Conservation (phyloP, 2,113 vertebrate genomes). For the Equus przewalskii region DNA sequence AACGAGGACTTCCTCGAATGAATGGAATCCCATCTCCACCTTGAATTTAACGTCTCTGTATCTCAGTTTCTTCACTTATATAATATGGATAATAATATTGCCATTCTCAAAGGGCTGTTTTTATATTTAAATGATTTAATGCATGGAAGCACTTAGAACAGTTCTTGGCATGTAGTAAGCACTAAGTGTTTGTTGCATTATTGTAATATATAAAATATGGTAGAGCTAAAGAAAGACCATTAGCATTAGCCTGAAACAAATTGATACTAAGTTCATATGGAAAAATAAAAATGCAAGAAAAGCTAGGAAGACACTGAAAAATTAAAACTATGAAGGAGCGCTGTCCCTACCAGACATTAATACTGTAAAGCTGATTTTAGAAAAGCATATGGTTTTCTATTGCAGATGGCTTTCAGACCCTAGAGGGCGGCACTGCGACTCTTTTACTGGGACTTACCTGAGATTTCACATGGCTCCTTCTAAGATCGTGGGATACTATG, state of each 20-base stretch:
- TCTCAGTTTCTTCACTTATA: background rate
- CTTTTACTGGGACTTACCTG: no score
- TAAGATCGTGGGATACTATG: no score
- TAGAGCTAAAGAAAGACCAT: background rate
- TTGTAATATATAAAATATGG: background rate
- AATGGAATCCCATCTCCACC: background rate
- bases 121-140: background rate
- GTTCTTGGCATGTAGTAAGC: background rate
- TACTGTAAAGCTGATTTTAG: background rate
- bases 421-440: no score
- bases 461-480: no score
- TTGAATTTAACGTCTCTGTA: background rate
- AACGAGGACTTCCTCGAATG: background rate
- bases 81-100: background rate
- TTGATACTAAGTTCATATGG: background rate
- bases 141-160: background rate
- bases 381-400: no score
- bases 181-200: background rate
- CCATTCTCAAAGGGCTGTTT: background rate
- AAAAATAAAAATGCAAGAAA: background rate
- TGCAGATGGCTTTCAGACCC: no score
- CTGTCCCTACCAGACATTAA: background rate
- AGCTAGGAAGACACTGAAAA: background rate
- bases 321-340: background rate
- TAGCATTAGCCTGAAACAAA: background rate